Conservation (phyloP, 2,113 vertebrate species). For the Eulemur macaco region DNA sequence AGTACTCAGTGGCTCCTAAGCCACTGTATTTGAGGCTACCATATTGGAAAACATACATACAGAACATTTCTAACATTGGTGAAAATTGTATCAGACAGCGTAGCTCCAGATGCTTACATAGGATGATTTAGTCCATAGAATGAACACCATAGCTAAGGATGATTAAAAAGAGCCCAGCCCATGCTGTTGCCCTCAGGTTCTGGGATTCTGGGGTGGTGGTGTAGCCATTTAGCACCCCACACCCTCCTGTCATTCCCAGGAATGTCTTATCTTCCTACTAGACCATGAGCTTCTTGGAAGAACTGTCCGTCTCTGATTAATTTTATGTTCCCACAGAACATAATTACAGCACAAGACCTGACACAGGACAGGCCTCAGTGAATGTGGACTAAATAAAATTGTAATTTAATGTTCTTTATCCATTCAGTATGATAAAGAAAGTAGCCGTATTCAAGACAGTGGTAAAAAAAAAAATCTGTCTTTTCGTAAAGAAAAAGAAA, state of each 20-base stretch:
- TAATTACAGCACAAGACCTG: neutral
- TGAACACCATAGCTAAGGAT: neutral
- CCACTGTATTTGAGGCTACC: neutral
- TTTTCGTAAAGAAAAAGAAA: neutral
- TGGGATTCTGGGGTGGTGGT: neutral
- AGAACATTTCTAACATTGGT: neutral
- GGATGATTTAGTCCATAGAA: neutral
- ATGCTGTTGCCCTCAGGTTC: neutral
- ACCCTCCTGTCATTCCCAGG: neutral
- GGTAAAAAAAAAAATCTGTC: neutral
- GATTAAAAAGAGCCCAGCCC: neutral
- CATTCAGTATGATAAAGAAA: neutral
- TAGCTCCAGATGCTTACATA: neutral
- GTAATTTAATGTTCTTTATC: neutral
- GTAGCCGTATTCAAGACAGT: neutral
- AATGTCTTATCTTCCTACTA: neutral
- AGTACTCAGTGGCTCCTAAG: neutral
- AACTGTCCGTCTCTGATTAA: neutral
- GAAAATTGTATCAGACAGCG: neutral
- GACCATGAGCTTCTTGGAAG: neutral
- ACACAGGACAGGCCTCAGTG: neutral
- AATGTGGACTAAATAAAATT: slow-evolving; percentile 3
- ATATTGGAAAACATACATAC: neutral
- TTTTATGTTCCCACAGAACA: neutral
- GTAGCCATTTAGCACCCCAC: neutral